Evolutionary conservation across 2,888 invertebrate species (phyloP).

Genomic region (Punctoribates punctum): DNA sequence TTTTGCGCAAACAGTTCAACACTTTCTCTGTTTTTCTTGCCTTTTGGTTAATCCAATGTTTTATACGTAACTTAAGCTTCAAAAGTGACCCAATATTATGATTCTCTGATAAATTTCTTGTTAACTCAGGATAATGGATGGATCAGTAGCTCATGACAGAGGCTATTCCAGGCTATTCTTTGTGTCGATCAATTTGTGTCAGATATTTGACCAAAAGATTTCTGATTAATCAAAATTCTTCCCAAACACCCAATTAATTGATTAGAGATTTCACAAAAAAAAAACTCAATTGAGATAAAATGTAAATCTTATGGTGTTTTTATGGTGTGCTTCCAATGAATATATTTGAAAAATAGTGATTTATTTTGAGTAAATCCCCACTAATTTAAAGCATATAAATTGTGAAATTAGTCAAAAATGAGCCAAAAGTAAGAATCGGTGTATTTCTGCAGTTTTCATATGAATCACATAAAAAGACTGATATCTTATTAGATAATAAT

Average conservation of each 20-base stretch:
- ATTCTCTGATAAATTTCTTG: not conserved
- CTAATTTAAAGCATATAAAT: no score
- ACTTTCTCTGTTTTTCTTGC: conserved; percentile 9
- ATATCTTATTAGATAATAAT: conserved; percentile 1
- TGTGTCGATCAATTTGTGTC: no score
- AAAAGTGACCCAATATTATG: not conserved
- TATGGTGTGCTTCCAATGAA: no score
- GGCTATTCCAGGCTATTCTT: no score
- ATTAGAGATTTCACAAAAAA: no score
- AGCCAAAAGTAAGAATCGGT: not conserved
- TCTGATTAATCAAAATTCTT: no score
- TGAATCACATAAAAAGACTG: not conserved
- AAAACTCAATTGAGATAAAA: no score
- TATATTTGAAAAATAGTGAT: no score
- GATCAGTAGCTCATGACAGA: conserved; percentile 4
- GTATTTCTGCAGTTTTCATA: not conserved
- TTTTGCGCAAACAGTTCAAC: conserved; percentile 31
- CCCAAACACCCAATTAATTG: no score
- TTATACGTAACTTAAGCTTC: not conserved
- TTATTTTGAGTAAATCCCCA: no score
- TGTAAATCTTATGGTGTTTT: no score
- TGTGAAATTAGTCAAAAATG: not conserved
- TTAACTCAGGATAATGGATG: not conserved
- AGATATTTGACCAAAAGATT: no score
- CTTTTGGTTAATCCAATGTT: conserved; percentile 19